These are phyloP conservation scores for human DNA, from an alignment of 2,113 vertebrate genomes.

Conservation along the genomic window DNA sequence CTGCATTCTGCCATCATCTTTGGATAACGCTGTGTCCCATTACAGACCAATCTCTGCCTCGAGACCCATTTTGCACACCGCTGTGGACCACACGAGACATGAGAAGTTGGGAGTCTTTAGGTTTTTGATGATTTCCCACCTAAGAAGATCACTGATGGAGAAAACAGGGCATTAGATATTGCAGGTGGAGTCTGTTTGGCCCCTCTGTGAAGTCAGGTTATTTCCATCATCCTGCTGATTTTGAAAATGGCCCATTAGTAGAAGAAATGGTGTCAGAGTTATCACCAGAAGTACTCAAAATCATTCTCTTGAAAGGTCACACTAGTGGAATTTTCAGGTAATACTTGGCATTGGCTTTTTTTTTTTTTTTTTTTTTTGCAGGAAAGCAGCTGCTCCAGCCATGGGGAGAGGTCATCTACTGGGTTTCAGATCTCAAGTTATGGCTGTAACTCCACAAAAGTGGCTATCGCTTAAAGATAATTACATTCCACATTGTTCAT, in stretches of 20 bases:
- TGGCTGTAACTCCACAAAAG: conserved; percentile 53
- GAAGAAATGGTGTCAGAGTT: conserved; percentile 51
- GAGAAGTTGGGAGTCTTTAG: conserved; percentile 8
- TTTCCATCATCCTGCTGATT: conserved; percentile 55
- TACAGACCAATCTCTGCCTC: not conserved
- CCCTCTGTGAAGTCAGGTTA: not conserved
- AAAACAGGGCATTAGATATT: conserved; percentile 8
- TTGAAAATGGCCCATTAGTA: conserved; percentile 55
- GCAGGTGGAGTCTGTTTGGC: not conserved
- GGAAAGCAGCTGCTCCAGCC: not conserved
- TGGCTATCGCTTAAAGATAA: conserved; percentile 72
- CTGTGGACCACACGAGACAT: not conserved
- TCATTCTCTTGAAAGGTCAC: conserved; percentile 59
- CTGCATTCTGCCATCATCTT: not conserved
- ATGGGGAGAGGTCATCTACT: conserved; percentile 13
- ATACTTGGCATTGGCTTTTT: conserved; percentile 6
- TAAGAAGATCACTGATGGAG: conserved; percentile 37
- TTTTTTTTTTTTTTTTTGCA: not conserved
- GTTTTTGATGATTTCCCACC: conserved; percentile 27
- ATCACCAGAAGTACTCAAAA: conserved; percentile 46
- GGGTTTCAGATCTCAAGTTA: conserved; percentile 26
- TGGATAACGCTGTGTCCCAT: not conserved
- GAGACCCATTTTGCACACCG: not conserved
- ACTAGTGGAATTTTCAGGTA: conserved; percentile 61
- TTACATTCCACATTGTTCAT: conserved; percentile 75